These are phyloP conservation scores for Etheostoma perlongum DNA, from an alignment of 2,797 vertebrate species.

Conservation along the genomic window DNA sequence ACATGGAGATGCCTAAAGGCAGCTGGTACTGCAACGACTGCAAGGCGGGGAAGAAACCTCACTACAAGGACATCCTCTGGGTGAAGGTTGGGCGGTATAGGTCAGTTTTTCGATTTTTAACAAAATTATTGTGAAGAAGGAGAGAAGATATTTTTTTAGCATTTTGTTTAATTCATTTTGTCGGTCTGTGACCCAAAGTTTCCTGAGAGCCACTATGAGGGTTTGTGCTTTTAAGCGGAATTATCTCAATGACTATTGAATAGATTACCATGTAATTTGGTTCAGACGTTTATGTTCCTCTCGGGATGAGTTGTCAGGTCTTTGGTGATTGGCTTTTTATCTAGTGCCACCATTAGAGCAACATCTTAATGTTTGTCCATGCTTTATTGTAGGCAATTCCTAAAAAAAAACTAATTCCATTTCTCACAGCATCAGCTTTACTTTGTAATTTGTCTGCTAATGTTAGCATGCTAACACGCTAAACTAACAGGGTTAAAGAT, in stretches of 20 bases:
- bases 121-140: background rate
- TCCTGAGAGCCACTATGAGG: no score
- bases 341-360: background rate
- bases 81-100: conserved; percentile 98
- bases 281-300: background rate
- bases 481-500: no score
- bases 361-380: background rate
- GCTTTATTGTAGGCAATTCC: background rate
- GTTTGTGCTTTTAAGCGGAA: background rate
- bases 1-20: conserved; percentile 98
- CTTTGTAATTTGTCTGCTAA: no score
- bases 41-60: conserved; percentile 96
- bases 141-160: background rate
- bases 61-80: conserved; percentile 97
- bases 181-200: no score
- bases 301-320: background rate
- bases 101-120: conserved; percentile 78
- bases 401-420: background rate
- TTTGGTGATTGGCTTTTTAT: no score
- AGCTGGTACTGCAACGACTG: conserved; percentile 99
- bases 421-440: no score
- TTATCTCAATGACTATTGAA: background rate
- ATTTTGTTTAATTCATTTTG: no score
- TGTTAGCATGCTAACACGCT: no score
- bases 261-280: no score